Evolutionary conservation across 2,113 vertebrate genomes (phyloP), one percentile per base, ranked within the genome.

Genomic region (Lamprologus speciosus): DNA sequence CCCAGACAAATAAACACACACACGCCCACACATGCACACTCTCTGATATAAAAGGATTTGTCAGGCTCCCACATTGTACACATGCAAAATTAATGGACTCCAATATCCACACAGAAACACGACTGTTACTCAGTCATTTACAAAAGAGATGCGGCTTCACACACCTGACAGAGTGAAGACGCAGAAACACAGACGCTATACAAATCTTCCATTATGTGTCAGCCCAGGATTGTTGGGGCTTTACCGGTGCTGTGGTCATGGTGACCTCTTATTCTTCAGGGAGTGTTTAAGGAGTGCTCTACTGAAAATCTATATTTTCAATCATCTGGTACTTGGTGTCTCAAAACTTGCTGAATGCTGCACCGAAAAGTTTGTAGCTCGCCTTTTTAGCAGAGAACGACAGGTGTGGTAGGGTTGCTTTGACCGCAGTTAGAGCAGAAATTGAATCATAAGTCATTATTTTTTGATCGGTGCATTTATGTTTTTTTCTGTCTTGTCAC

Each of bases 31-130:
- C 89, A 14, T 70, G 80, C 70, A 86, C 87, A 83, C 84, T 28
- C 87, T 50, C 83, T 85, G 93, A 90, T 88, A 92, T 89, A 92
- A 92, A 93, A 88, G 90, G 92, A 93, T 94, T 95, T 92, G 93
- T 93, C 93, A 90, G 93, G 87, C 89, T 91, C 89, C 84, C 83
- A 89, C 89, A 90, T 81, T 90, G 85, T 91, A 93, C 85, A 94
- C 91, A 92, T 93, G 94, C 84, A 92, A 90, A 93, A 84, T 90
- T 92, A 94, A 91, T 89, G 91, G 91, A 89, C 83, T 88, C 91
- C 81, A 83, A 31, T 73, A 85, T 86, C 23, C 85, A 83, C 84
- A 86, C 70, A 85, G 40, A 57, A 33, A 83, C 83, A 78, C 50
- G 8, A 50, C n/a, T 28, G 84, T 12, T 79, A 78, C 85, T 75